Percentiles rank a stretch among this genome's conserved stretches.
These are phyloP conservation scores for Anolis carolinensis DNA, from an alignment of 2,113 vertebrate species.

Conservation along the genomic window DNA sequence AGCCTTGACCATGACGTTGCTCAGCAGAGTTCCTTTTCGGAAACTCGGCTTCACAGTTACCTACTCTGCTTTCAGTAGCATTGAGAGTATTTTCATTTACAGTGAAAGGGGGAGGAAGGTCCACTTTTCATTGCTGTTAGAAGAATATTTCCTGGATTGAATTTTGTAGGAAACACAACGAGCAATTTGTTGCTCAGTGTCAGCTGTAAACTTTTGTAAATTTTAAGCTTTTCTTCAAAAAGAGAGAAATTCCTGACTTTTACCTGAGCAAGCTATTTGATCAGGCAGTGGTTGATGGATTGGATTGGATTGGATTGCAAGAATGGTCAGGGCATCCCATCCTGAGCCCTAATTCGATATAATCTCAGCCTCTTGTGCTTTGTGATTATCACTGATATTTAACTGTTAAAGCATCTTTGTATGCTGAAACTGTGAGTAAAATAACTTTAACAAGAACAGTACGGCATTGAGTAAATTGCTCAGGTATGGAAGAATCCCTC, in stretches of 20 bases:
- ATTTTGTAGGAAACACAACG: background rate
- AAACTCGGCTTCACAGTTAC: conserved; percentile 77
- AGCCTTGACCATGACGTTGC: conserved; percentile 79
- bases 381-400: conserved; percentile 13
- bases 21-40: conserved; percentile 80
- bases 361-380: conserved; percentile 55
- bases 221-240: background rate
- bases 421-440: too few relatives aligned
- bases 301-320: too few relatives aligned
- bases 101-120: background rate
- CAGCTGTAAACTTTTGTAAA: background rate
- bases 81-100: too few relatives aligned
- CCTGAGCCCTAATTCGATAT: conserved; percentile 32
- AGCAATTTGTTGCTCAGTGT: too few relatives aligned
- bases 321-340: background rate
- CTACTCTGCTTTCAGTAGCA: conserved; percentile 76
- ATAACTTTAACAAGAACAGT: background rate
- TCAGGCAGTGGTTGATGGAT: background rate
- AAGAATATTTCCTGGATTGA: background rate
- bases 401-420: background rate
- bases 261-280: background rate
- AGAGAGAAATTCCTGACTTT: background rate
- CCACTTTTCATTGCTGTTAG: background rate
- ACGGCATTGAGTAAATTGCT: background rate
- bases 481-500: background rate